A percentile compares a stretch with the other conserved stretches of the same genome.
Conservation (phyloP, 2,113 vertebrate species). For the Sceloporus undulatus region DNA sequence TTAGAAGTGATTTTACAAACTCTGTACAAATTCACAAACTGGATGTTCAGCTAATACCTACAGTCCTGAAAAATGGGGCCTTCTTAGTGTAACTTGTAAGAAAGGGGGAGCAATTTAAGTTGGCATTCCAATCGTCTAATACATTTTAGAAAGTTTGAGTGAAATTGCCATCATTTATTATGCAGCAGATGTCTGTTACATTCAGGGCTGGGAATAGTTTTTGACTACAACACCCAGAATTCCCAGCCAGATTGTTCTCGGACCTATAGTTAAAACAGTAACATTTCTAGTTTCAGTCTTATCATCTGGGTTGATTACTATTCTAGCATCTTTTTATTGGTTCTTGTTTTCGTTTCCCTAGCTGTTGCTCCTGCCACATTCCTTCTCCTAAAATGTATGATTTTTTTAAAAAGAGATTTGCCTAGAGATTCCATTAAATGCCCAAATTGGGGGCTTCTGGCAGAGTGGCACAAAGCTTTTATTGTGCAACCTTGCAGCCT, state of each 20-base stretch:
- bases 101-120: not conserved
- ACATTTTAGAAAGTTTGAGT: not conserved
- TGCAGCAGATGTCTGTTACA: not conserved
- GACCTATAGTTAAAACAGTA: no score
- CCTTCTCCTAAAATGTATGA: not conserved
- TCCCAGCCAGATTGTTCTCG: no score
- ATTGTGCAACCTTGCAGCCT: slow-evolving; percentile 60
- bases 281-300: no score
- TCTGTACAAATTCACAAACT: not conserved
- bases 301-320: fast-evolving
- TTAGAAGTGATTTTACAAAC: not conserved
- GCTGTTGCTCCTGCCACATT: slow-evolving; percentile 4
- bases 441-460: slow-evolving; percentile 50
- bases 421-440: slow-evolving; percentile 32
- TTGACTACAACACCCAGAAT: no score
- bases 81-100: not conserved
- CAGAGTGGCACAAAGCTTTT: slow-evolving; percentile 76
- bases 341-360: slow-evolving; percentile 20
- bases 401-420: not conserved
- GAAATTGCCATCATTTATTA: not conserved
- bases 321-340: not conserved
- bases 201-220: no score
- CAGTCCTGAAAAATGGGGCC: not conserved
- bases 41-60: not conserved
- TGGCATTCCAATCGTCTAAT: not conserved